Evolutionary conservation across 2,113 vertebrate genomes (phyloP).

Genomic region (Erinaceus europaeus): DNA sequence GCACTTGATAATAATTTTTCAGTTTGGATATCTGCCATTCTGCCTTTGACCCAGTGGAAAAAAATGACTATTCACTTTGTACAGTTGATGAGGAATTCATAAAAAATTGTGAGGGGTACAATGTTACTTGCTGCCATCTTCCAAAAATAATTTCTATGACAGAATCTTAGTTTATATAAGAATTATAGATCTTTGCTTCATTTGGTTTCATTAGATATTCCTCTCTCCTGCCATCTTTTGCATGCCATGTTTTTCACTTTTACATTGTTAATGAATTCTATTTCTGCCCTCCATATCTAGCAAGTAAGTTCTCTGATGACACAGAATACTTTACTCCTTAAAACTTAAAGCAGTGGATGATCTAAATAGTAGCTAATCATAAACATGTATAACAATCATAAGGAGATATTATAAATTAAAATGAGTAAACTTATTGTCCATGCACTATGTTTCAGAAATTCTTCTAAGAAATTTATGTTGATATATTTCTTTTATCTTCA

Average conservation of each 20-base stretch:
- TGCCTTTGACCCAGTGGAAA: neutral
- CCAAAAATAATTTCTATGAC: neutral
- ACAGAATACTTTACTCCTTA: neutral
- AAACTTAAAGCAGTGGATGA: neutral
- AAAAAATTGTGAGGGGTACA: neutral
- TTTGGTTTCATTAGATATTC: neutral
- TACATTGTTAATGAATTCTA: neutral
- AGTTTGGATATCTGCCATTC: slow-evolving; percentile 14
- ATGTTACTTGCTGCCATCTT: neutral
- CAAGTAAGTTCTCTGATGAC: neutral
- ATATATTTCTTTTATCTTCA: neutral
- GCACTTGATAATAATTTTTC: neutral
- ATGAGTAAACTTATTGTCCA: neutral
- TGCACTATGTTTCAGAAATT: neutral
- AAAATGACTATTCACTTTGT: slow-evolving; percentile 1
- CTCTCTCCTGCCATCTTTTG: neutral
- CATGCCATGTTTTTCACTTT: neutral
- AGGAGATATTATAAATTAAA: neutral
- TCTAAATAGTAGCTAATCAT: neutral
- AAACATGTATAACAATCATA: neutral
- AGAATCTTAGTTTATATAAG: neutral
- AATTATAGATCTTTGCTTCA: neutral
- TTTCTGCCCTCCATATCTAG: neutral
- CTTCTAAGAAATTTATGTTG: neutral
- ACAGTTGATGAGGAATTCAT: slow-evolving; percentile 5